Conservation (phyloP, 2,888 invertebrate genomes). For the Agrochola circellaris region DNA sequence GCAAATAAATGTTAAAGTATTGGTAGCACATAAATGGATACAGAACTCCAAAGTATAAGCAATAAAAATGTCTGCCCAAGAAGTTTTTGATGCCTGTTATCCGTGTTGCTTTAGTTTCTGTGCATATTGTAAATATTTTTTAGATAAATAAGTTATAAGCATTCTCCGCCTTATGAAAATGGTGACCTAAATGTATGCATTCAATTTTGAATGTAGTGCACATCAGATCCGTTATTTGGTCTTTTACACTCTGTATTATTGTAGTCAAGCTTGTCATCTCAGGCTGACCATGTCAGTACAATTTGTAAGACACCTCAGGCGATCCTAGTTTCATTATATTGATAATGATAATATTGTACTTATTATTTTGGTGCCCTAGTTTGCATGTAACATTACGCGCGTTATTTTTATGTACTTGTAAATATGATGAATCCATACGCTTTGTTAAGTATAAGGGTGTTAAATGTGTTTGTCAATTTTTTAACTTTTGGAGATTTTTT, state of each 20-base stretch:
- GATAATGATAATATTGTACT: constrained; percentile 81
- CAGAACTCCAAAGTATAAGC: constrained; percentile 74
- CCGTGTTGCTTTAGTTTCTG: constrained; percentile 84
- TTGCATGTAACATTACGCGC: constrained; percentile 86
- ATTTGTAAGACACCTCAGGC: constrained; percentile 65
- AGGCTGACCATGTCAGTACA: constrained; percentile 37
- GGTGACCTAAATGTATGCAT: constrained; percentile 78
- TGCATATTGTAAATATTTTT: constrained; percentile 89
- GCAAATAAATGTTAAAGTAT: constrained; percentile 76
- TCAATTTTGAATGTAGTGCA: constrained; percentile 69
- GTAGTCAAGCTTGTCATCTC: constrained; percentile 12
- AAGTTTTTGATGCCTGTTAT: constrained; percentile 76
- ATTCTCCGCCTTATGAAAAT: constrained; percentile 88
- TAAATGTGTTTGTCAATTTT: constrained; percentile 90
- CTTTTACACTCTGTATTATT: constrained; percentile 63
- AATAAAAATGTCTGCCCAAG: constrained; percentile 80
- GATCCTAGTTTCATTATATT: constrained; percentile 69
- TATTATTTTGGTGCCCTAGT: constrained; percentile 86
- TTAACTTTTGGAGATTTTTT: constrained; percentile 86
- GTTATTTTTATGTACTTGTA: constrained; percentile 85
- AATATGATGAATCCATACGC: constrained; percentile 90
- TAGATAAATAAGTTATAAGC: constrained; percentile 78
- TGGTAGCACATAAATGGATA: constrained; percentile 72
- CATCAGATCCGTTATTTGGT: constrained; percentile 59
- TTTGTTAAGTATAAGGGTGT: constrained; percentile 89